These are phyloP conservation scores for Steinernema khuongi DNA, from an alignment of 1,140 invertebrate species.

Conservation along the genomic window DNA sequence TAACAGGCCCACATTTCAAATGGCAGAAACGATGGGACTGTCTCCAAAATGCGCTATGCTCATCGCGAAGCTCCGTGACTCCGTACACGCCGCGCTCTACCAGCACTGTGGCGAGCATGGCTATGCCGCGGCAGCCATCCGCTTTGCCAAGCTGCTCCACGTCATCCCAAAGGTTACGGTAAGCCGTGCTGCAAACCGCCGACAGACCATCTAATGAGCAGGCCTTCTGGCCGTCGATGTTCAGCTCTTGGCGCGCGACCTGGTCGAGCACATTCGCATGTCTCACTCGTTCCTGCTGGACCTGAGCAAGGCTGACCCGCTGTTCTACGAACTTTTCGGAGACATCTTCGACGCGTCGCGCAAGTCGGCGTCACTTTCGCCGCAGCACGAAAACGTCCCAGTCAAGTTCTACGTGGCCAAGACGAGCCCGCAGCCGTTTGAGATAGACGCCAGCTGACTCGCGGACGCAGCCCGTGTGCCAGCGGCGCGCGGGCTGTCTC, in stretches of 20 bases:
- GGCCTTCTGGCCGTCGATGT: slow-evolving; percentile 17
- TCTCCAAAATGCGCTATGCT: slow-evolving; percentile 33
- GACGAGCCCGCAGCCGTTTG: slow-evolving; percentile 5
- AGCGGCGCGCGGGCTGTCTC: neutral
- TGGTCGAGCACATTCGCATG: slow-evolving; percentile 48
- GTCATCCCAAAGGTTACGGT: slow-evolving; percentile 48
- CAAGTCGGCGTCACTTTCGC: neutral
- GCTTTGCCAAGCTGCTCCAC: slow-evolving; percentile 49
- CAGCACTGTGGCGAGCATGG: slow-evolving; percentile 30
- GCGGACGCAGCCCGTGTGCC: slow-evolving; percentile 13
- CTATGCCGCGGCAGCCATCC: slow-evolving; percentile 34
- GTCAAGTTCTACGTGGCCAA: neutral
- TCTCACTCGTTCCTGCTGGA: slow-evolving; percentile 42
- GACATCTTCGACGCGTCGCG: slow-evolving; percentile 47
- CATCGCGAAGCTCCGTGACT: slow-evolving; percentile 43
- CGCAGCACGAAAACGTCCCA: neutral
- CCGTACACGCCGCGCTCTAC: slow-evolving; percentile 46
- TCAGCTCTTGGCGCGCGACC: slow-evolving; percentile 46
- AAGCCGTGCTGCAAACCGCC: slow-evolving; percentile 1
- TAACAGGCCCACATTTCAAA: slow-evolving; percentile 21
- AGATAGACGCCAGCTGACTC: slow-evolving; percentile 13
- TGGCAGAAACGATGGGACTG: slow-evolving; percentile 30
- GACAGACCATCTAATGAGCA: slow-evolving; percentile 16
- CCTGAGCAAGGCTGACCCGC: slow-evolving; percentile 23
- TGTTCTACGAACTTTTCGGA: slow-evolving; percentile 52